These are phyloP conservation scores for Sialis lutaria DNA, from an alignment of 2,888 invertebrate species.

Conservation along the genomic window DNA sequence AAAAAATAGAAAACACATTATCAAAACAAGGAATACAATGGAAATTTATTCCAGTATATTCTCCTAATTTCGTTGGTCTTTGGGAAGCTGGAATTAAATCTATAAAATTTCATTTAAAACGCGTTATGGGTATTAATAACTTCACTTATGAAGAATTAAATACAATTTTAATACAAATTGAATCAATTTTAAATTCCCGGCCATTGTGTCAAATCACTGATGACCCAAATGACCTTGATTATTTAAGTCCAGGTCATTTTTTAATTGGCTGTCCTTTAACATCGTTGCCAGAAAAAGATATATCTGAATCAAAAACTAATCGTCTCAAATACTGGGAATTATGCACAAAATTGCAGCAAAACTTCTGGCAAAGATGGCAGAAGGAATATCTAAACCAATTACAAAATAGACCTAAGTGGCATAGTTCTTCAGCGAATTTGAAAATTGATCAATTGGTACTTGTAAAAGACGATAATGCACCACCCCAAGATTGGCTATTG, in stretches of 20 bases:
- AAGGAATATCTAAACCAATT: background rate
- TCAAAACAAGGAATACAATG: slow-evolving; percentile 10
- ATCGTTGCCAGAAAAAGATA: slow-evolving; percentile 5
- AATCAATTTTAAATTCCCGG: slow-evolving; percentile 12
- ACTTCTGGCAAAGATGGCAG: slow-evolving; percentile 15
- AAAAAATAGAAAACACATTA: slow-evolving; percentile 6
- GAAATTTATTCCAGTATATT: slow-evolving; percentile 14
- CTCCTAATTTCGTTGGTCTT: slow-evolving; percentile 15
- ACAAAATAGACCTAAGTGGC: background rate
- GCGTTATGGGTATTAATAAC: slow-evolving; percentile 10
- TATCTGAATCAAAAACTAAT: background rate
- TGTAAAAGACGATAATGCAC: background rate
- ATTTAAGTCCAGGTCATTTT: slow-evolving; percentile 6
- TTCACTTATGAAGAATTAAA: slow-evolving; percentile 12
- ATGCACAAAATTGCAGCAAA: slow-evolving; percentile 15
- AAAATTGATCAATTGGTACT: background rate
- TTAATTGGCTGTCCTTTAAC: slow-evolving; percentile 5
- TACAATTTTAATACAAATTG: slow-evolving; percentile 11
- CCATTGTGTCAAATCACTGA: slow-evolving; percentile 9
- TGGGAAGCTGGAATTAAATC: slow-evolving; percentile 15
- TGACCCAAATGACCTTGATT: slow-evolving; percentile 2
- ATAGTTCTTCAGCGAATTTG: background rate
- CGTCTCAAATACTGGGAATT: background rate
- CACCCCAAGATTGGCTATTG: background rate
- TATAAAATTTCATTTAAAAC: slow-evolving; percentile 13